Conservation (phyloP, 92 coral and sea anemone species). For the Porites evermanni region DNA sequence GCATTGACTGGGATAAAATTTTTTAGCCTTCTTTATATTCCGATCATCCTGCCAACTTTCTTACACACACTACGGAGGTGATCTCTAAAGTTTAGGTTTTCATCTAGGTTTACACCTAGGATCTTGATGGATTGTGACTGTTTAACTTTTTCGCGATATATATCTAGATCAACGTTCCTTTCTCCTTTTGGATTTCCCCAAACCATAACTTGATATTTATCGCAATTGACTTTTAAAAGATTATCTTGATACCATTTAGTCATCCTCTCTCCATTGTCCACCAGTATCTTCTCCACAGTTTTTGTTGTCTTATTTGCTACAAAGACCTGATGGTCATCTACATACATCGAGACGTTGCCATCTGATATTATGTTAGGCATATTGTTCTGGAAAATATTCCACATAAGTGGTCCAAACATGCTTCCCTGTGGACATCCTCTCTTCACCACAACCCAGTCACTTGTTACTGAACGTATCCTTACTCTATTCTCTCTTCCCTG, state of each 20-base stretch:
- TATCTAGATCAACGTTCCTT: background rate
- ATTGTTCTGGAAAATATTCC: constrained; percentile 8
- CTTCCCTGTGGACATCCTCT: constrained; percentile 22
- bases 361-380: constrained; percentile 32
- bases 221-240: too few species aligned
- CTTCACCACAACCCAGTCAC: constrained; percentile 32
- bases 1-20: background rate
- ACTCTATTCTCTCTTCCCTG: constrained; percentile 17
- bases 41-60: background rate
- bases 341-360: background rate
- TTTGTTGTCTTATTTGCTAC: background rate
- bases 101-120: constrained; percentile 2
- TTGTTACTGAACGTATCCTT: constrained; percentile 13
- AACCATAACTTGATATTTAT: background rate
- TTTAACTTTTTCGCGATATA: background rate
- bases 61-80: constrained; percentile 1
- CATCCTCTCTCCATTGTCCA: background rate
- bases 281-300: background rate
- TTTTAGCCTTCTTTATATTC: background rate
- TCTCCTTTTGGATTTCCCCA: background rate
- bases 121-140: constrained; percentile 1
- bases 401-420: constrained; percentile 12
- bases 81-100: constrained; percentile 10
- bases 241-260: background rate
- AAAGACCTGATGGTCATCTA: background rate